Evolutionary conservation across 2,888 invertebrate genomes (phyloP).

Genomic region (Corythucha ciliata): DNA sequence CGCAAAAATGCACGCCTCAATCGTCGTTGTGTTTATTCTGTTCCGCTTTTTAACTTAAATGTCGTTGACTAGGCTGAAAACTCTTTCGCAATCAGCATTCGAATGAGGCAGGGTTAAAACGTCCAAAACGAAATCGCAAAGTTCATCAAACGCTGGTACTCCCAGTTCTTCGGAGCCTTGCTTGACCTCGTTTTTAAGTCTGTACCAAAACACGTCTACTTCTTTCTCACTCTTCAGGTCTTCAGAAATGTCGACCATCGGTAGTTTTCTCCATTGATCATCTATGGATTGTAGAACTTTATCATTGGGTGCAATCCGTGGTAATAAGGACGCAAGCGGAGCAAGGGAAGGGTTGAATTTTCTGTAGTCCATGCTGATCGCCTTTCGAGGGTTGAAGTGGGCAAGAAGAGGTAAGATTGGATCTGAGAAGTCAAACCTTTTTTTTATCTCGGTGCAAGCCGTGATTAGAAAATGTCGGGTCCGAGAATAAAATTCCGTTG

Average conservation of each 20-base stretch:
- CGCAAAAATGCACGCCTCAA: too few species aligned
- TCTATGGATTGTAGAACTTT: neutral
- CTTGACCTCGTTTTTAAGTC: too few species aligned
- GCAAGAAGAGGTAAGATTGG: neutral
- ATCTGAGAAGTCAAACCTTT: conserved; percentile 4
- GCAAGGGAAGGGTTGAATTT: neutral
- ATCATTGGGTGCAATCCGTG: neutral
- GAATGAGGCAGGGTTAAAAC: too few species aligned
- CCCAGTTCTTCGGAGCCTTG: too few species aligned
- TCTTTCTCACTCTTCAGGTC: neutral
- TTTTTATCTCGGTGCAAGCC: neutral
- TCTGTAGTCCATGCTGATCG: neutral
- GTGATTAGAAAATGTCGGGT: neutral
- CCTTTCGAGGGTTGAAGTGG: neutral
- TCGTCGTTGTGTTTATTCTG: too few species aligned
- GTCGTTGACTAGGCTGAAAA: too few species aligned
- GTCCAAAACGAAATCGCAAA: too few species aligned
- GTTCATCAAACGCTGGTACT: too few species aligned
- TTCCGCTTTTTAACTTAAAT: too few species aligned
- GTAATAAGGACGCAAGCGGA: neutral
- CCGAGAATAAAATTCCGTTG: neutral
- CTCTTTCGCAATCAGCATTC: too few species aligned
- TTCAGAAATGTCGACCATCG: neutral
- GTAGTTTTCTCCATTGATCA: neutral
- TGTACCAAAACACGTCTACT: too few species aligned